Evolutionary conservation across 1,140 invertebrate species (phyloP), one percentile per base, ranked within the genome.

Genomic region (Orchestia grillus): DNA sequence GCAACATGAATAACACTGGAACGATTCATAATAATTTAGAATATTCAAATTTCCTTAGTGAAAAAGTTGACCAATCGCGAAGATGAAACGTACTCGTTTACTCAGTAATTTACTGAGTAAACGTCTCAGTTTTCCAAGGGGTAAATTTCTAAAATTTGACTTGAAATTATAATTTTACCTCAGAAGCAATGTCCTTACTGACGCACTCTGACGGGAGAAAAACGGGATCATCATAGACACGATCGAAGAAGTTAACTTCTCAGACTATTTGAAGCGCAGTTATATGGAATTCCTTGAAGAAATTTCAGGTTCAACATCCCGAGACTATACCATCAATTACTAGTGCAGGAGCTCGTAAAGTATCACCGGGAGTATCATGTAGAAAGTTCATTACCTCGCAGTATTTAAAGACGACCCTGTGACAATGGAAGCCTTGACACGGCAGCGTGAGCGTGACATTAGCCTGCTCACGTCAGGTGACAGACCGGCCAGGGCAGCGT

Each of bases 341-440:
- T 6, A 91, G 19, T 91, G 88, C 3, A 42, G 3, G 88, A 43
- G 88, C 88, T 43, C 88, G 4, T 15, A 42, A 91, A 44, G 15
- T 77, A 19, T 77, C 62, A 77, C 1, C 1, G 11, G 62, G 28
- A 23, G 3, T 15, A 77, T 1, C 28, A 28, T 77, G 11, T 42
- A 11, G 88, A 42, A 44, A 90, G 41, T 90, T 43, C 41, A 90
- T 47, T 94, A 94, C 45, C 19, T 19, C 28, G 43, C 47, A 44
- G 92, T 47, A 47, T 94, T 94, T 94, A 47, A 44, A 47, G 44
- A 47, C 36, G 92, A 45, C 43, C 19, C 11, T 45, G 92, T 16
- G 92, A 44, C 43, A 11, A 40, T 47, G 11, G 92, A 47, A 94
- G 44, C 92, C 92, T 94, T 94, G 92, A 94, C 92, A 94, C 44